A percentile compares a stretch with the other conserved stretches of the same genome.
These are phyloP conservation scores for Cheirogaleus medius DNA, from an alignment of 2,113 vertebrate species.

Conservation along the genomic window DNA sequence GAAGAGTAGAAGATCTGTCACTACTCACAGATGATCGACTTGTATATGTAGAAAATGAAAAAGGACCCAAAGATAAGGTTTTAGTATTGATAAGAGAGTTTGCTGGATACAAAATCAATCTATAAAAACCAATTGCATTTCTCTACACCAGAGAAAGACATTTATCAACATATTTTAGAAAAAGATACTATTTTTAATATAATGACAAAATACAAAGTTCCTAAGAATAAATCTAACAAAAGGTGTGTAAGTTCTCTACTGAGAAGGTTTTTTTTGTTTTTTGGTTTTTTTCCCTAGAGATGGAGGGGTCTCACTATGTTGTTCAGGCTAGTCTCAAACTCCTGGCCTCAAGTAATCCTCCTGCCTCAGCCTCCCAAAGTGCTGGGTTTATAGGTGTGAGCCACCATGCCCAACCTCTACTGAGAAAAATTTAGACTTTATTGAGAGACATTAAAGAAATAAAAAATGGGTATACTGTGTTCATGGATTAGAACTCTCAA, in stretches of 20 bases:
- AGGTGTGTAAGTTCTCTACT: not conserved
- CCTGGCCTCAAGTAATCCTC: too few species aligned
- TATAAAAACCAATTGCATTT: conserved; percentile 13
- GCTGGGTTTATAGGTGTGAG: too few species aligned
- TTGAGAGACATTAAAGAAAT: not conserved
- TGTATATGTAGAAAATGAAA: not conserved
- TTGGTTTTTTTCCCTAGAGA: too few species aligned
- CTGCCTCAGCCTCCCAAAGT: too few species aligned
- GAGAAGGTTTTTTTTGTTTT: not conserved
- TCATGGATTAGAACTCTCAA: not conserved
- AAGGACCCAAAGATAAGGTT: not conserved
- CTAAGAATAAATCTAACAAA: not conserved
- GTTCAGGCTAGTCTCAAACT: too few species aligned
- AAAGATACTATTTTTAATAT: not conserved
- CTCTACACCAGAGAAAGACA: not conserved
- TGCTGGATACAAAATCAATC: not conserved
- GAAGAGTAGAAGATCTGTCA: not conserved
- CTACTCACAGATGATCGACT: not conserved
- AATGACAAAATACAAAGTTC: conserved; percentile 3
- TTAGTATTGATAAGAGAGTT: not conserved
- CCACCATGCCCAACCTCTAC: not conserved
- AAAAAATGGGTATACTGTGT: not conserved
- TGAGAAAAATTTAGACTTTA: conserved; percentile 20
- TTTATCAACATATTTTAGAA: not conserved
- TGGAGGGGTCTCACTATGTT: too few species aligned